Conservation (phyloP, 64 coral and sea anemone species). For the Acropora tenuis region DNA sequence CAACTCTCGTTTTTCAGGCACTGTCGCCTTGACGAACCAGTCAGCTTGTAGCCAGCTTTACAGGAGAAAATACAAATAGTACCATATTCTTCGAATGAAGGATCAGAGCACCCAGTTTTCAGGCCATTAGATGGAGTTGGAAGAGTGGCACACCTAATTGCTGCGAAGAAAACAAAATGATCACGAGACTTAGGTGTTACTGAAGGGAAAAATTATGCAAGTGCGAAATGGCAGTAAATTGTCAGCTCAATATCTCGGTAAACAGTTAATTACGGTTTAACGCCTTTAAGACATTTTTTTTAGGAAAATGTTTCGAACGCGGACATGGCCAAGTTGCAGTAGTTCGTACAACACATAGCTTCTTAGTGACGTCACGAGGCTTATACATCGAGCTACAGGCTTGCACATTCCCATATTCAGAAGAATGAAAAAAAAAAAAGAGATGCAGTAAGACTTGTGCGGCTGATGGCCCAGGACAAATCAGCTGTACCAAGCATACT, state of each 20-base stretch:
- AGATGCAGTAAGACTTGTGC: neutral
- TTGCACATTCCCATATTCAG: neutral
- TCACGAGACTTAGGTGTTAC: neutral
- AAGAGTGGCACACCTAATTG: conserved; percentile 18
- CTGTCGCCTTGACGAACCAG: conserved; percentile 23
- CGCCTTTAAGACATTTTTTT: neutral
- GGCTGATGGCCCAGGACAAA: too few relatives aligned
- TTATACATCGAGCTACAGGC: neutral
- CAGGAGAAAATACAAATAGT: conserved; percentile 45
- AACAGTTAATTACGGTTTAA: neutral
- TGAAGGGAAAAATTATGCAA: neutral
- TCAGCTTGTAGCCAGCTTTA: conserved; percentile 29
- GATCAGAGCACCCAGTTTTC: neutral
- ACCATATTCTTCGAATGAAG: conserved; percentile 26
- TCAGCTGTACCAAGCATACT: too few relatives aligned
- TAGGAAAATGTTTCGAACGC: neutral
- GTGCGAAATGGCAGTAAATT: neutral
- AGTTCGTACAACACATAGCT: neutral
- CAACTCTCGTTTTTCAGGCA: conserved; percentile 50
- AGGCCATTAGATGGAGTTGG: conserved; percentile 23
- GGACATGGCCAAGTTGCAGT: neutral
- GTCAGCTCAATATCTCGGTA: neutral
- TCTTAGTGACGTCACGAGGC: neutral
- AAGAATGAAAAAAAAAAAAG: neutral
- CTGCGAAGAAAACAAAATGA: neutral